Conservation (phyloP, 2,113 vertebrate species). For the Columba janthina region DNA sequence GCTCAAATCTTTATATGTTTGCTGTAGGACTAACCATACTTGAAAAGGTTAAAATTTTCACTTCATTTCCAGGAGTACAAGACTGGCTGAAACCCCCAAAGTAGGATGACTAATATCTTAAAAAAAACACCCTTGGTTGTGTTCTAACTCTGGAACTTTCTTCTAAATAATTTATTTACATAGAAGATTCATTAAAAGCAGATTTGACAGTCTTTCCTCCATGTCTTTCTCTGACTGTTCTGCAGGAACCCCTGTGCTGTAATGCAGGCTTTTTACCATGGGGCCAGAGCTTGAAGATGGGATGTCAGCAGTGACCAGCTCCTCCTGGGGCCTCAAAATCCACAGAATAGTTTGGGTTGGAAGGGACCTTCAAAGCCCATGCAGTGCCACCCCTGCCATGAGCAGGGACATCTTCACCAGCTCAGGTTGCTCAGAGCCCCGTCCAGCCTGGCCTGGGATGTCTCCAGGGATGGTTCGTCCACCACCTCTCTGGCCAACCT, state of each 20-base stretch:
- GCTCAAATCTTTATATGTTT: not conserved
- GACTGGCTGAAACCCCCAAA: not conserved
- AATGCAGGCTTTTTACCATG: fast-evolving
- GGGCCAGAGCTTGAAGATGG: no score
- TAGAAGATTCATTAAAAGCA: not conserved
- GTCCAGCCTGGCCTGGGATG: no score
- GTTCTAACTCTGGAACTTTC: not conserved
- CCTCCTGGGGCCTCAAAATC: not conserved
- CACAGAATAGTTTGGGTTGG: no score
- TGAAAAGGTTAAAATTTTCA: not conserved
- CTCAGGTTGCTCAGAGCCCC: no score
- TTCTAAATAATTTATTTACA: not conserved
- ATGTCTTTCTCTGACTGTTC: not conserved
- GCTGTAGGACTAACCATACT: not conserved
- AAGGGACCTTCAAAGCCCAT: no score
- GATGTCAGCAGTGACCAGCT: not conserved
- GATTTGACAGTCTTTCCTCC: not conserved
- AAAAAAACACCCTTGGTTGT: not conserved
- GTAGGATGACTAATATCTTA: not conserved
- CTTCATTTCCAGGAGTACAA: not conserved
- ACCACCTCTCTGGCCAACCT: no score
- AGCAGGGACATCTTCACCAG: no score
- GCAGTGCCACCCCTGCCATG: no score
- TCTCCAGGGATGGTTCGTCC: no score
- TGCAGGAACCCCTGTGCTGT: not conserved